Conservation (phyloP, 2,113 vertebrate species). For the Tupaia tana region DNA sequence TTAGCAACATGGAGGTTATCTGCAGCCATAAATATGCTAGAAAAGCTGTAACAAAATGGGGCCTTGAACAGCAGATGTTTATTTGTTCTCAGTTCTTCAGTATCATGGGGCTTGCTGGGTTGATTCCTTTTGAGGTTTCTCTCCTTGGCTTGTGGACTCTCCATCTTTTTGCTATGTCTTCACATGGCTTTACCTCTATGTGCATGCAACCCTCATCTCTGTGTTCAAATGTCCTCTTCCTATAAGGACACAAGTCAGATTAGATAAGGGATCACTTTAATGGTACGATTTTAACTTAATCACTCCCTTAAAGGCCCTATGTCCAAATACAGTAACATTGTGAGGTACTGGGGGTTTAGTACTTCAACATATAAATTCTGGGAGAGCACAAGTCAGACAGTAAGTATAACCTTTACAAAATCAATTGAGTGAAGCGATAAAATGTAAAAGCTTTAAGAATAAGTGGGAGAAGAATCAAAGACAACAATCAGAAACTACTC, state of each 20-base stretch:
- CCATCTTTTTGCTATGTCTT: background rate
- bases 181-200: background rate
- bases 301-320: background rate
- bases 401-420: background rate
- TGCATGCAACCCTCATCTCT: background rate
- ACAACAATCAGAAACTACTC: background rate
- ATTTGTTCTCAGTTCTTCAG: background rate
- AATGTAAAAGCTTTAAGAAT: constrained; percentile 3
- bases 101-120: background rate
- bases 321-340: background rate
- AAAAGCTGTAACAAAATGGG: background rate
- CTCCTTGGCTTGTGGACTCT: background rate
- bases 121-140: background rate
- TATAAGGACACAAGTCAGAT: background rate
- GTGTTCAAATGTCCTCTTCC: background rate
- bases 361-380: background rate
- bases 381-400: background rate
- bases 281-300: background rate
- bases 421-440: background rate
- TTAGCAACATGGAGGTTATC: background rate
- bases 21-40: background rate
- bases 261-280: background rate
- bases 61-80: background rate
- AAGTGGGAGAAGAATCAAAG: background rate
- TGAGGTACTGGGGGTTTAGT: background rate